Percentiles rank a stretch among this genome's conserved stretches.
These are phyloP conservation scores for Limonius californicus DNA, from an alignment of 1,140 invertebrate species.

Conservation along the genomic window DNA sequence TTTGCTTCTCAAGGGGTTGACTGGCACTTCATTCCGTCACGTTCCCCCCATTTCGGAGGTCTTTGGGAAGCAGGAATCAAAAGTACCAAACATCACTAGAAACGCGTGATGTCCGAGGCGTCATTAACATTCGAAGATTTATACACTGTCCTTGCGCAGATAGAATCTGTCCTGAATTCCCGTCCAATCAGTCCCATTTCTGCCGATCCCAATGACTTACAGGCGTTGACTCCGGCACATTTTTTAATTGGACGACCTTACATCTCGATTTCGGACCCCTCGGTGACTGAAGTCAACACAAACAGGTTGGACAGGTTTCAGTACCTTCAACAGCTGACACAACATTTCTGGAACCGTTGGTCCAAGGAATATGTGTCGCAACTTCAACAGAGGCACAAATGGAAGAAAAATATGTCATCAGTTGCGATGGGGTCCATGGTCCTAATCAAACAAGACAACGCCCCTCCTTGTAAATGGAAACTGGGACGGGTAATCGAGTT, in stretches of 20 bases:
- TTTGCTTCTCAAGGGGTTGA: too few species aligned
- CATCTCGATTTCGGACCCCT: constrained; percentile 21
- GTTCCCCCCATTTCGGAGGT: constrained; percentile 43
- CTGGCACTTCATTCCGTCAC: not conserved
- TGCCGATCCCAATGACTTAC: constrained; percentile 30
- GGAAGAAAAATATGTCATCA: too few species aligned
- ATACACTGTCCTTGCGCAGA: constrained; percentile 25
- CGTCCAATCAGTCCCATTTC: constrained; percentile 34
- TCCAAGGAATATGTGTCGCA: constrained; percentile 25
- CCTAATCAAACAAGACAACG: too few species aligned
- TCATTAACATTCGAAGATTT: constrained; percentile 35
- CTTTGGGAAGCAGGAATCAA: constrained; percentile 36
- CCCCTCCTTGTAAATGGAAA: too few species aligned
- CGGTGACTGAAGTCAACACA: constrained; percentile 22
- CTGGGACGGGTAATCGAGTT: too few species aligned
- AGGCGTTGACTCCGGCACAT: constrained; percentile 37
- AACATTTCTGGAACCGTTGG: constrained; percentile 33
- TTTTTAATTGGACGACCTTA: constrained; percentile 41
- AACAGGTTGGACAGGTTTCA: constrained; percentile 30
- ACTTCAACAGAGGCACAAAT: constrained; percentile 19
- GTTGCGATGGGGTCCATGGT: too few species aligned
- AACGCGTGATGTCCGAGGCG: constrained; percentile 22
- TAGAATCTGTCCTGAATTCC: constrained; percentile 34
- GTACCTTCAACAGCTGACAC: constrained; percentile 19
- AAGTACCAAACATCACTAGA: not conserved